Evolutionary conservation across 2,888 invertebrate genomes (phyloP).

Genomic region (Calephelis perditalis): DNA sequence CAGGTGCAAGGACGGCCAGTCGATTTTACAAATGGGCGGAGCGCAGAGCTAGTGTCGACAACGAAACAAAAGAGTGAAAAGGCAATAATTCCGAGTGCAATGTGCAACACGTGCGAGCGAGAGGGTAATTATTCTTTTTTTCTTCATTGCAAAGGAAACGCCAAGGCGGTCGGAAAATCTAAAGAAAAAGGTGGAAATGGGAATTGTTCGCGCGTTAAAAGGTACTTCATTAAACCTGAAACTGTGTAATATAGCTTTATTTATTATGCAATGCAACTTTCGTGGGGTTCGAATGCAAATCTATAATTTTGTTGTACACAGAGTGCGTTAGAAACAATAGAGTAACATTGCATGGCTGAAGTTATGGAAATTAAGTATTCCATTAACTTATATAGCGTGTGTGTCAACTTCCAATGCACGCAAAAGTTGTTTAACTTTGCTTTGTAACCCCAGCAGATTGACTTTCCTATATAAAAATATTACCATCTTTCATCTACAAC

Average conservation of each 20-base stretch:
- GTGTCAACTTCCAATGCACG: neutral
- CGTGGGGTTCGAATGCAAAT: conserved; percentile 16
- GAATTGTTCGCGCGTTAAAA: conserved; percentile 33
- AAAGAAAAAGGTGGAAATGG: conserved; percentile 55
- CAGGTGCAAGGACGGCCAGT: conserved; percentile 71
- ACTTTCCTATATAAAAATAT: too few species aligned
- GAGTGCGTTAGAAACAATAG: conserved; percentile 6
- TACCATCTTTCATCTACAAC: too few species aligned
- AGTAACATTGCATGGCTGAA: neutral
- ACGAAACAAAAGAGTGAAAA: conserved; percentile 72
- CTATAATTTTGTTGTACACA: conserved; percentile 15
- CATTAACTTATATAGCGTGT: conserved; percentile 4
- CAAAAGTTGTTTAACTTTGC: neutral
- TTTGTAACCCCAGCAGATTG: too few species aligned
- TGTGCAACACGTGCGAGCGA: conserved; percentile 57
- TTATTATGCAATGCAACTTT: conserved; percentile 33
- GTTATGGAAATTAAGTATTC: neutral
- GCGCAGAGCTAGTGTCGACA: conserved; percentile 68
- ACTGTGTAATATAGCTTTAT: conserved; percentile 21
- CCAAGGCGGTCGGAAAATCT: conserved; percentile 66
- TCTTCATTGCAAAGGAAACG: conserved; percentile 52
- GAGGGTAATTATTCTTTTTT: conserved; percentile 41
- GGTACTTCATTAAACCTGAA: conserved; percentile 29
- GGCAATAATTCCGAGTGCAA: conserved; percentile 69
- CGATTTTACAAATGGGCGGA: conserved; percentile 78